Evolutionary conservation across 2,113 vertebrate species (phyloP), one percentile per base, ranked within the genome.

Genomic region (Hippocampus guttulatus): DNA sequence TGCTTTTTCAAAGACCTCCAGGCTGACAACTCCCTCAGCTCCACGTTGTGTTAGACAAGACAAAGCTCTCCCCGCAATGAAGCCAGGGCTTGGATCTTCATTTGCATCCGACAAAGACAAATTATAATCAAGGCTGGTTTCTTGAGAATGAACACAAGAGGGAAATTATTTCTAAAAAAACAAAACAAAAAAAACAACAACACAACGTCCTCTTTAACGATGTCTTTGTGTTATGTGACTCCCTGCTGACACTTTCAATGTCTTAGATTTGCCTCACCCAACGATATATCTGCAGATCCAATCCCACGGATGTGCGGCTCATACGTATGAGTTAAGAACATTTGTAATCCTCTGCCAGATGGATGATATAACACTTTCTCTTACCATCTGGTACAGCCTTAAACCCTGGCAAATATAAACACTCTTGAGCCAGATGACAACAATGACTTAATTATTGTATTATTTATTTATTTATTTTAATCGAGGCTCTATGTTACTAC

Each of bases 341-440:
- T 85, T 73, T 81, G 84, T 82, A 86, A 88, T 89, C 87, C 75
- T 74, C 55, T 75, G 64, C 76, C 73, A 79, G 68, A 78, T 43
- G 75, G 69, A 73, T 87, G 81, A 82, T 76, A 58, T 80, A 85
- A 87, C 64, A 38, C 70, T 79, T 72, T 85, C 67, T 65, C 57
- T 80, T 76, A 79, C 81, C 90, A 90, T 87, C 90, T 89, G 87
- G 57, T 86, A 25, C 16, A 47, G 68, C 70, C 52, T 83, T 88
- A 85, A 84, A 82, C 67, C 82, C 78, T 82, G 81, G 61, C 69
- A 84, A 79, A 71, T 76, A 81, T 69, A 84, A 84, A 74, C 69
- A 75, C 70, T 75, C 75, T 67, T 82, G 61, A 83, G 85, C 82
- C 78, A 76, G 79, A 81, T 76, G 81, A 90, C 84, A 84, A 79